phyloP scores from a whole-genome alignment of 2,113 vertebrate genomes.

The Seriola dumerili region DNA sequence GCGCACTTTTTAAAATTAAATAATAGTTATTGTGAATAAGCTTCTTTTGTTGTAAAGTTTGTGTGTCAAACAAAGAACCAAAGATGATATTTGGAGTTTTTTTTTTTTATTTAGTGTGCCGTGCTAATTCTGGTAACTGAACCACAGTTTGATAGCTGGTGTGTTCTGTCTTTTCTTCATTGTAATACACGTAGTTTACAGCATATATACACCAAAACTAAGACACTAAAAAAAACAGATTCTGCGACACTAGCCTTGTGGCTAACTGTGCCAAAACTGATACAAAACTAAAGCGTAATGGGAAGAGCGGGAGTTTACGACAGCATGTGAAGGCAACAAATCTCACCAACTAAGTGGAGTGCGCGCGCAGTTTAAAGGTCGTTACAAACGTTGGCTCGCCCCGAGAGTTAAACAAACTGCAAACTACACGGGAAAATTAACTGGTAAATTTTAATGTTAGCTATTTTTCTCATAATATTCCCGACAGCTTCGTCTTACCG shows the following conservation, averaged over 20 bases:
- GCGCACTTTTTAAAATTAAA: not conserved
- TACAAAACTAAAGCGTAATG: not conserved
- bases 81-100: not conserved
- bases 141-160: not conserved
- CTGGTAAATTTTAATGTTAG: fast-evolving
- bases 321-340: conserved; percentile 39
- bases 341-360: conserved; percentile 1
- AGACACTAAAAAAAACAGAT: too few species aligned
- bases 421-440: not conserved
- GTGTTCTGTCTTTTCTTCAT: not conserved
- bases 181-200: not conserved
- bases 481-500: conserved; percentile 10
- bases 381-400: not conserved
- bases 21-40: not conserved
- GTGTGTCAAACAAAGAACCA: not conserved
- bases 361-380: conserved; percentile 67
- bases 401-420: too few species aligned
- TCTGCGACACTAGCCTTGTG: not conserved
- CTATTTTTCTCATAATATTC: not conserved
- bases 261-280: not conserved
- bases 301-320: not conserved
- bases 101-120: not conserved
- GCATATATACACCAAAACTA: too few species aligned
- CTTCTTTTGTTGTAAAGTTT: too few species aligned
- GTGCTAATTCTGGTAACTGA: conserved; percentile 11